Evolutionary conservation across 2,797 vertebrate genomes (phyloP).

Genomic region (Hybognathus amarus): DNA sequence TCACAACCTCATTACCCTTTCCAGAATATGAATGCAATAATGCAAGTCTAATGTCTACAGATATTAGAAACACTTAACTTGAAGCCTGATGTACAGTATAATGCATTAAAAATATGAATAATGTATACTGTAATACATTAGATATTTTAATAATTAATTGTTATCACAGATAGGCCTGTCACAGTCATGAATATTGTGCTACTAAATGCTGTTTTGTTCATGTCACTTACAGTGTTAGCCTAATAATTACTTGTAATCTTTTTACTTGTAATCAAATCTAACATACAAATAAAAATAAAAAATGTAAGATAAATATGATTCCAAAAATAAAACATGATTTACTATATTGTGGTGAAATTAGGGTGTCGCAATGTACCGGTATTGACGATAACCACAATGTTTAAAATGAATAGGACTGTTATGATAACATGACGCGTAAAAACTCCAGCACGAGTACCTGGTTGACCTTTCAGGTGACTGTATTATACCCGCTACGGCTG

Average conservation of each 20-base stretch:
- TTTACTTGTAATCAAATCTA: not conserved
- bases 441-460: too few species aligned
- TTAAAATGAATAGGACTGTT: too few species aligned
- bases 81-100: not conserved
- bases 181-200: not conserved
- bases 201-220: not conserved
- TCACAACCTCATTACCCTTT: not conserved
- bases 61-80: not conserved
- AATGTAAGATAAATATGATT: not conserved
- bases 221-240: not conserved
- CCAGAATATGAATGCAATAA: too few species aligned
- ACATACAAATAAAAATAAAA: not conserved
- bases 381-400: too few species aligned
- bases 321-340: not conserved
- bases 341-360: not conserved
- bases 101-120: not conserved
- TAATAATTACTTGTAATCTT: not conserved
- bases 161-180: not conserved
- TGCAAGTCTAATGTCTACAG: not conserved
- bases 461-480: too few species aligned
- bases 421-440: too few species aligned
- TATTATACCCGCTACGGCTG: too few species aligned
- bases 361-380: too few species aligned
- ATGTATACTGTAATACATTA: not conserved
- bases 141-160: not conserved